Conservation (phyloP, 2,888 invertebrate species). For the Chrysopilus asiliformis region DNA sequence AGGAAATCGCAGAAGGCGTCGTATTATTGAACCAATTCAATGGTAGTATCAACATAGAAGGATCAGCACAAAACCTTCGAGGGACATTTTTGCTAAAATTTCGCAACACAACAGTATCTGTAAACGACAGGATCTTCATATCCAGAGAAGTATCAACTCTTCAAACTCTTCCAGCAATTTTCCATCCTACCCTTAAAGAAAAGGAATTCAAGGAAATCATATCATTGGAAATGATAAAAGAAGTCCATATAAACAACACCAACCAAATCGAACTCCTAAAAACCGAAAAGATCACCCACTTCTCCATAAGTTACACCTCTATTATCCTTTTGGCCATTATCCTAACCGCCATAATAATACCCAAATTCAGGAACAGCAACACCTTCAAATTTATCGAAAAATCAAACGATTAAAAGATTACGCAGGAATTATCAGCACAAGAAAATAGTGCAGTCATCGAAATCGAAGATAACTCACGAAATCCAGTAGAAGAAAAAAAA, state of each 20-base stretch:
- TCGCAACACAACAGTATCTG: slow-evolving; percentile 8
- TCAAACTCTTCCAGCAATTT: slow-evolving; percentile 12
- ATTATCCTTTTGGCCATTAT: no score
- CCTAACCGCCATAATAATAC: no score
- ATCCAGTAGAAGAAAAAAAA: no score
- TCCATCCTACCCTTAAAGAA: slow-evolving; percentile 9
- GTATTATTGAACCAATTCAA: slow-evolving; percentile 14
- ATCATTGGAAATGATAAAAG: slow-evolving; percentile 12
- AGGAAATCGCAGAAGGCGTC: slow-evolving; percentile 12
- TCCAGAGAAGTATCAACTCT: slow-evolving; percentile 7
- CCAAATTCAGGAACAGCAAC: no score
- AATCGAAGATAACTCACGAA: no score
- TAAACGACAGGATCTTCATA: slow-evolving; percentile 9
- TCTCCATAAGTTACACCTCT: no score
- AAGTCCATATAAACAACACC: slow-evolving; percentile 11
- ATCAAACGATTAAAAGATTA: no score
- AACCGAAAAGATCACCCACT: no score
- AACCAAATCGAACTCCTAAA: slow-evolving; percentile 6
- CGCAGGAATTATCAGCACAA: no score
- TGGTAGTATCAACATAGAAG: slow-evolving; percentile 1
- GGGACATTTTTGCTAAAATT: slow-evolving; percentile 9
- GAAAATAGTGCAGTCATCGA: no score
- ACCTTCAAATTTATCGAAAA: no score
- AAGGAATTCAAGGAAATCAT: slow-evolving; percentile 6
- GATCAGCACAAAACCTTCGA: not conserved